Base-by-base conservation (phyloP, 2,888 invertebrate species). In the Bugula neritina region DNA sequence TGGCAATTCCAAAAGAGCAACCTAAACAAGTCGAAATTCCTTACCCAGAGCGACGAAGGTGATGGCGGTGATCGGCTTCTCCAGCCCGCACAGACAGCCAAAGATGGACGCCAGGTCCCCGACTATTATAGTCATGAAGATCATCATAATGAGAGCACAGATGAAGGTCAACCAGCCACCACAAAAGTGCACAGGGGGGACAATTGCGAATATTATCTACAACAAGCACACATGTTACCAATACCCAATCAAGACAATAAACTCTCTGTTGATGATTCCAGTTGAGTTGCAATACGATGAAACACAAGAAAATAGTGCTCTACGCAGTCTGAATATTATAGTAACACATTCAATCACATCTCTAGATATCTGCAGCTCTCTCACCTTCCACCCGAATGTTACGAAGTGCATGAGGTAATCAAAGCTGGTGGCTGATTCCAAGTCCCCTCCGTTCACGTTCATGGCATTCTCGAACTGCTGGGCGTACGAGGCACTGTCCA, bases 151-250 rank as follows among this genome's bases (percentile, higher is more conserved):
- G 55, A 89, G 80, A 0, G 88, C 87, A 2, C 86, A 80, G 70
- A 86, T 73, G 80, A 89, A 89, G 69, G 87, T 86, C 10, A 87
- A 79, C 87, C 88, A 89, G 0, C 88, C 88, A 23, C 87, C 87
- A 71, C 84, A 81, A n/a, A 88, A 80, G 10, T 82, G 82, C 0
- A 88, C 85, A 0, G 89, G 89, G 25, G 87, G 87, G 3, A 87
- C 81, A 55, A 87, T 81, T 1, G 87, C 85, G 76, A 87, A 87
- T 23, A 86, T 74, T 23, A 87, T 80, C 86, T 85, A 78, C 5
- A 74, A 76, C 57, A 43, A 5, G n/a, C n/a, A n/a, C n/a, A n/a
- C n/a, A n/a, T n/a, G n/a, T n/a, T n/a, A n/a, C n/a, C n/a, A n/a
- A n/a, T n/a, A n/a, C n/a, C n/a, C n/a, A n/a, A n/a, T n/a, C n/a